Base-by-base conservation (phyloP, 2,797 vertebrate species). In the Tauraco hartlaubi region DNA sequence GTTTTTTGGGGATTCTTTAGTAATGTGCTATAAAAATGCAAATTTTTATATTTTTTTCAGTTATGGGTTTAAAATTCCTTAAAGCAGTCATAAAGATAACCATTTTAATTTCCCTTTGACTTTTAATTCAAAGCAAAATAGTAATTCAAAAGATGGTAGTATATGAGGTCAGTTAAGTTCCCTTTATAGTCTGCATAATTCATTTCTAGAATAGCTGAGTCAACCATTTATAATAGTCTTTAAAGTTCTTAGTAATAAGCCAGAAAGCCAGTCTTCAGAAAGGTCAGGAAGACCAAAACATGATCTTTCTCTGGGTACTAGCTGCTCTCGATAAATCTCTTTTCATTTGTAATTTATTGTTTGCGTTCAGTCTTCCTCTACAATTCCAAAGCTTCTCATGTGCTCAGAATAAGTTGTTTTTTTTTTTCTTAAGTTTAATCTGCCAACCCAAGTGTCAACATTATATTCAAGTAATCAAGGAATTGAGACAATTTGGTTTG, bases 71-170 rank as follows among this genome's bases (percentile, higher is more conserved):
- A 71, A 79, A 78, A 92, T 82, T 94, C 73, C 31, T 79, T 85
- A 85, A 71, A 93, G 79, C 8, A 67, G 26, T 76, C 56, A 33
- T 62, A 39, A 90, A 67, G 62, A 72, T 37, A 92, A 64, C 37
- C 8, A 71, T 90, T 94, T 88, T 73, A 84, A 79, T 94, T 96
- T 94, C 48, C 58, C 31, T 90, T 81, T 94, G 82, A 63, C 67
- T 96, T 94, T 86, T 78, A 84, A 94, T 90, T 92, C 56, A 79
- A 92, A 90, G 76, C 48, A 92, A 95, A 95, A 74, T 39, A 90
- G 48, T 84, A 0, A 82, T 85, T 94, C 83, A 73, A 49, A 75
- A 88, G 41, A 61, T 58, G 54, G 33, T 41, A 41, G 75, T 62
- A 3, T 90, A 66, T 88, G 67, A 88, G 90, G 68, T 93, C 73